A percentile compares a stretch with the other conserved stretches of the same genome.
These are phyloP conservation scores for Pseudachorutes palmiensis DNA, from an alignment of 1,140 invertebrate genomes.

Conservation along the genomic window DNA sequence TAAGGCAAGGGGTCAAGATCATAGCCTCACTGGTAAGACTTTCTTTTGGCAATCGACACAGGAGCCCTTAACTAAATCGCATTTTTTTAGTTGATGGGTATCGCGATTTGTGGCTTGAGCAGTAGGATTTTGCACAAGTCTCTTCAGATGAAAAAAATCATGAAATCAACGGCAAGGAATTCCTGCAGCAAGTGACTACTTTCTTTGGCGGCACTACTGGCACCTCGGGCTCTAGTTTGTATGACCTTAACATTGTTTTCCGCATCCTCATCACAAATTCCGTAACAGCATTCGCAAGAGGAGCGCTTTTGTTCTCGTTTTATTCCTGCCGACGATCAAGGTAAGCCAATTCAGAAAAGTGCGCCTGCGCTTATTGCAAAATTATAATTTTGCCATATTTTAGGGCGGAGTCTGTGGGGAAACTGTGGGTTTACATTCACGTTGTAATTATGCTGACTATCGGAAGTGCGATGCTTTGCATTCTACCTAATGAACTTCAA, in stretches of 20 bases:
- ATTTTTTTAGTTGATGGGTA: conserved; percentile 27
- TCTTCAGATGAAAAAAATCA: conserved; percentile 32
- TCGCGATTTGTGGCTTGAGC: conserved; percentile 23
- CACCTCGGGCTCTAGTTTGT: conserved; percentile 24
- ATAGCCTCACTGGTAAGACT: background rate
- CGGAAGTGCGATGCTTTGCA: conserved; percentile 32
- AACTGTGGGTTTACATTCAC: conserved; percentile 32
- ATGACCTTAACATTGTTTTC: conserved; percentile 34
- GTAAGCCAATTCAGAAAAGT: background rate
- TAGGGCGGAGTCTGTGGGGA: conserved; percentile 23
- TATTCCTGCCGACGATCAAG: conserved; percentile 7
- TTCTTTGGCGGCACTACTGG: conserved; percentile 25
- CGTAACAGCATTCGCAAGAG: conserved; percentile 32
- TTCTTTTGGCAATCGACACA: background rate
- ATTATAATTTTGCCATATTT: background rate
- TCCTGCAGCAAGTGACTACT: conserved; percentile 26
- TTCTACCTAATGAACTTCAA: conserved; percentile 35
- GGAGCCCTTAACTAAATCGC: background rate
- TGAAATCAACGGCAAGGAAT: conserved; percentile 17
- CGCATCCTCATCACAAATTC: conserved; percentile 29
- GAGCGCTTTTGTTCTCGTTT: conserved; percentile 33
- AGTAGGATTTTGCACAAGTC: conserved; percentile 33
- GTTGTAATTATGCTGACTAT: conserved; percentile 33
- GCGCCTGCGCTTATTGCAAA: background rate
- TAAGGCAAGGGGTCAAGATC: background rate